Evolutionary conservation across 2,888 invertebrate genomes (phyloP), one percentile per base, ranked within the genome.

Genomic region (Copidosoma aretas): DNA sequence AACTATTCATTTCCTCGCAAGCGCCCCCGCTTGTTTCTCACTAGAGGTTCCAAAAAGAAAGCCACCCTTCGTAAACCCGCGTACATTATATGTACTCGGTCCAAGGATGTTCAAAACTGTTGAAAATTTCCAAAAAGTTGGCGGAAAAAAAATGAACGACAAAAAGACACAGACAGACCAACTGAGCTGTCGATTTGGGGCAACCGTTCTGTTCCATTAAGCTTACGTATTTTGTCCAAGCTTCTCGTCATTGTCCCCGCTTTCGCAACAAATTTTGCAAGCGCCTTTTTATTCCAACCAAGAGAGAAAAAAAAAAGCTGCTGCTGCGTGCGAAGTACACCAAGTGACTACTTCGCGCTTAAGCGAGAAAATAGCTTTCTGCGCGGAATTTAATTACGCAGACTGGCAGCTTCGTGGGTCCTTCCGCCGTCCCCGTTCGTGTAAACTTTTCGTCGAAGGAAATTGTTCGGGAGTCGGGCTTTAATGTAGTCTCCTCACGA

Each of bases 371-470:
- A 62, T 54, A 68, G 60, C 60, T 65, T 71, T 62, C 67, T 64
- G 54, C 57, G 70, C 61, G 64, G 67, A 74, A 74, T 73, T 73
- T 73, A 74, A 74, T 74, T 74, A 74, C 63, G 70, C 43, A 1
- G 12, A 46, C 43, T 46, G 43, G 17, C 43, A 12, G 15, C 8
- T 46, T 46, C 43, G 68, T 61, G 25, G 46, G 3, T 5, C 24
- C 25, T 56, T 63, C 57, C 41, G 19, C 49, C 12, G 17, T 46
- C 43, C 12, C 15, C 41, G 58, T 32, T 25, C 12, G 19, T 12
- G 19, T 58, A 19, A n/a, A 39, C 39, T 58, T 43, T 17, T 19
- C 10, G 21, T 15, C 1, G 12, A 17, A 32, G 25, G 56, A 10
- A 17, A 24, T 17, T 10, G 10, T 12, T 19, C 25, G 14, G 25